phyloP scores from a whole-genome alignment of 2,888 invertebrate genomes.

The Callimorpha dominula region DNA sequence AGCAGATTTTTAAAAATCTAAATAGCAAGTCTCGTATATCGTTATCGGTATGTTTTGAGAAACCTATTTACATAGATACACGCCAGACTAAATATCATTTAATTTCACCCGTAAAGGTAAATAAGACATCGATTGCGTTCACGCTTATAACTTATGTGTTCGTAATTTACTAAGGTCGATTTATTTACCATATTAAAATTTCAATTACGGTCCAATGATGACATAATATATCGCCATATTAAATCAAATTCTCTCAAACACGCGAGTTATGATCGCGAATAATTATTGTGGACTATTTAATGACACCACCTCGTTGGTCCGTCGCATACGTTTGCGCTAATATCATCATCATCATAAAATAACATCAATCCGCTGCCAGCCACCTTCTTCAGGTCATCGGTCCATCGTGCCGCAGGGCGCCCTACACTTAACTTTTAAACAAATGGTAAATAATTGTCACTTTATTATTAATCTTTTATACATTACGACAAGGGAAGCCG shows the following conservation, averaged over 20 bases:
- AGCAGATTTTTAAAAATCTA: too few relatives aligned
- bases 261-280: neutral
- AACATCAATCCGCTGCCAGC: too few relatives aligned
- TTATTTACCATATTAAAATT: neutral
- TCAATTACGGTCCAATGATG: neutral
- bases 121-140: neutral
- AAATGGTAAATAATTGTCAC: too few relatives aligned
- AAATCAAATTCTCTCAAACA: slow-evolving; percentile 5
- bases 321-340: neutral
- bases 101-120: neutral
- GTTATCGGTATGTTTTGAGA: too few relatives aligned
- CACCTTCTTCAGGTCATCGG: too few relatives aligned
- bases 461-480: too few relatives aligned
- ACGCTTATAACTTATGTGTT: neutral
- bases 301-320: neutral
- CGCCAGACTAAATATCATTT: too few relatives aligned
- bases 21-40: too few relatives aligned
- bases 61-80: neutral
- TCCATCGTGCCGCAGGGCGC: too few relatives aligned
- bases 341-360: neutral
- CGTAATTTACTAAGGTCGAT: neutral
- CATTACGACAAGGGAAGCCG: too few relatives aligned
- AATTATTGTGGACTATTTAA: neutral
- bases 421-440: too few relatives aligned
- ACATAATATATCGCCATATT: neutral